A percentile compares a stretch with the other conserved stretches of the same genome.
Conservation (phyloP, 2,113 vertebrate genomes). For the Neogobius melanostomus region DNA sequence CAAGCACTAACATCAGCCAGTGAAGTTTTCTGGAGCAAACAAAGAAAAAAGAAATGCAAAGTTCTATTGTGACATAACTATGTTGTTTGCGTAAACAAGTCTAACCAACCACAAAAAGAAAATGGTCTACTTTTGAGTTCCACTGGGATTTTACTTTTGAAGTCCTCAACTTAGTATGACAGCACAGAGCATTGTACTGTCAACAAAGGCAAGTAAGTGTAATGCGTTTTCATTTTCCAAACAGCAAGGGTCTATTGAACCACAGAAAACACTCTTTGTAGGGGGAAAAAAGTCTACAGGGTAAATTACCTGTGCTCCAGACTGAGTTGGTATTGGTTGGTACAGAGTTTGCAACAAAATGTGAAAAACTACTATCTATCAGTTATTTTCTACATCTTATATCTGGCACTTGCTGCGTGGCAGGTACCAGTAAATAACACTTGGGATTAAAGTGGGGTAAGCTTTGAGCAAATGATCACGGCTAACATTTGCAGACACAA, state of each 20-base stretch:
- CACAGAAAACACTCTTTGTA: conserved; percentile 29
- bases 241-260: conserved; percentile 23
- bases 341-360: neutral
- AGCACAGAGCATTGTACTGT: conserved; percentile 9
- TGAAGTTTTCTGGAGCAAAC: conserved; percentile 65
- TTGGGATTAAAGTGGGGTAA: neutral
- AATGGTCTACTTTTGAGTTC: conserved; percentile 65
- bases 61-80: conserved; percentile 55
- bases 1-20: conserved; percentile 41
- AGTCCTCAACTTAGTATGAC: conserved; percentile 43
- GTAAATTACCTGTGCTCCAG: neutral
- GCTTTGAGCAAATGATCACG: neutral
- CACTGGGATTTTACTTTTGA: conserved; percentile 55
- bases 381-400: neutral
- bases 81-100: conserved; percentile 62
- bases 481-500: too few species aligned
- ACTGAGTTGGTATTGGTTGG: too few species aligned
- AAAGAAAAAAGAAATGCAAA: conserved; percentile 51
- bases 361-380: neutral
- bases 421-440: neutral
- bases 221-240: conserved; percentile 35
- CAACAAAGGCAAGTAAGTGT: conserved; percentile 28
- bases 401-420: neutral
- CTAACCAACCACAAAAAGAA: conserved; percentile 55
- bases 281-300: neutral